A percentile compares a stretch with the other conserved stretches of the same genome.
These are phyloP conservation scores for Blastobasis lacticolella DNA, from an alignment of 2,888 invertebrate species.

Conservation along the genomic window DNA sequence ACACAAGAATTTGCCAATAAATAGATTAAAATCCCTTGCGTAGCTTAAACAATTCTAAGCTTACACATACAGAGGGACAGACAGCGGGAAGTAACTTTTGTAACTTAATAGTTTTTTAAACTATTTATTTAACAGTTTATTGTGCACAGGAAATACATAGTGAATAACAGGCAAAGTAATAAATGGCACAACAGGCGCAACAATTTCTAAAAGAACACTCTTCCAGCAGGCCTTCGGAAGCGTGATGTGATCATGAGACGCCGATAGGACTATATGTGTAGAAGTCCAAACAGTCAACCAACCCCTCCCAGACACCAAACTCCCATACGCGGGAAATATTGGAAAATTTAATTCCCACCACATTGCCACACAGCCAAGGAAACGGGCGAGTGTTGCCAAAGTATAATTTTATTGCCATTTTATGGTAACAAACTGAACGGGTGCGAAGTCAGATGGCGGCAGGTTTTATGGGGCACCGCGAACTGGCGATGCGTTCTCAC, in stretches of 20 bases:
- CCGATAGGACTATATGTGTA: no score
- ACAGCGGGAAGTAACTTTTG: neutral
- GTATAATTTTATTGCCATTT: slow-evolving; percentile 13
- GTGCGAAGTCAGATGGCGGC: neutral
- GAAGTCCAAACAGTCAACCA: neutral
- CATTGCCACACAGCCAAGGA: slow-evolving; percentile 1
- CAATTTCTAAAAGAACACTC: neutral
- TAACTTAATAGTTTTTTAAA: no score
- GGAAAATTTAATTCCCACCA: slow-evolving; percentile 3
- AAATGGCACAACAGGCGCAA: no score
- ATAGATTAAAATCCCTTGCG: no score
- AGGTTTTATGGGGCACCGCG: neutral
- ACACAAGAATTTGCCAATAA: no score
- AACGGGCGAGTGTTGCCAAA: slow-evolving; percentile 8
- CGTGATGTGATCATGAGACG: no score
- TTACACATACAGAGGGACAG: no score
- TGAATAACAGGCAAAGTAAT: no score
- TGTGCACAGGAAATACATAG: no score
- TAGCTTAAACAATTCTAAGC: no score
- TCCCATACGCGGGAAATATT: neutral
- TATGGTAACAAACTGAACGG: slow-evolving; percentile 8
- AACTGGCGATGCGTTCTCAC: no score
- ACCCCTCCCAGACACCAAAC: neutral
- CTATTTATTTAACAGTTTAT: no score
- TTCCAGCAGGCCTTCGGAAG: neutral